These are phyloP conservation scores for Choristoneura fumiferana DNA, from an alignment of 1,140 invertebrate species.

Conservation along the genomic window DNA sequence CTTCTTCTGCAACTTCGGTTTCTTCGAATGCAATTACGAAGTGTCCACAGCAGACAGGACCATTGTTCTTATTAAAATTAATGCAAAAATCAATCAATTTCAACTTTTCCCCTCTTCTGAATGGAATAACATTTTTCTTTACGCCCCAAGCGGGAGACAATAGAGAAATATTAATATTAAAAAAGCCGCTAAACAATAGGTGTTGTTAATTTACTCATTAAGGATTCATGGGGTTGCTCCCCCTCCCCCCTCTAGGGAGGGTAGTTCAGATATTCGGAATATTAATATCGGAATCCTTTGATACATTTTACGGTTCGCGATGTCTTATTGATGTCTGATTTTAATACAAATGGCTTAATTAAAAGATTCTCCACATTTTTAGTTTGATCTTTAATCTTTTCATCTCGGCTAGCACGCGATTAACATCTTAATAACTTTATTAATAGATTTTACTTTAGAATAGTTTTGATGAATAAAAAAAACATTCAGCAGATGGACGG, in stretches of 20 bases:
- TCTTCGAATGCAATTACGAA: slow-evolving; percentile 47
- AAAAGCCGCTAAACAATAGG: slow-evolving; percentile 72
- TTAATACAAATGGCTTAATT: slow-evolving; percentile 9
- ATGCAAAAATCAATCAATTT: slow-evolving; percentile 72
- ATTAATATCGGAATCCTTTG: slow-evolving; percentile 48
- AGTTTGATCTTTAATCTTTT: slow-evolving; percentile 7
- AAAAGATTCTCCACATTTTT: slow-evolving; percentile 6
- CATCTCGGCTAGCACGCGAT: not conserved
- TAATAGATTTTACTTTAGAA: not conserved
- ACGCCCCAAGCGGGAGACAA: slow-evolving; percentile 49
- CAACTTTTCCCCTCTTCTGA: slow-evolving; percentile 47
- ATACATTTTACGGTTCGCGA: slow-evolving; percentile 30
- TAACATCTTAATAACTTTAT: not conserved
- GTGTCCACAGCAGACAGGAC: slow-evolving; percentile 55
- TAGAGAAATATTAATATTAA: slow-evolving; percentile 71
- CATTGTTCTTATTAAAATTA: slow-evolving; percentile 71
- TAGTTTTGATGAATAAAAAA: slow-evolving; percentile 5
- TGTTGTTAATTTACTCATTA: slow-evolving; percentile 76
- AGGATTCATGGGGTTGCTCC: slow-evolving; percentile 61
- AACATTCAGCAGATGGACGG: not conserved
- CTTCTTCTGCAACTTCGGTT: slow-evolving; percentile 22
- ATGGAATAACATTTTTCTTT: slow-evolving; percentile 58
- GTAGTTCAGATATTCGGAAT: slow-evolving; percentile 39
- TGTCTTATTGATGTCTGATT: slow-evolving; percentile 6
- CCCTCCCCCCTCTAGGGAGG: slow-evolving; percentile 9